These are phyloP conservation scores for Periphyllus acericola DNA, from an alignment of 2,888 invertebrate genomes.

Conservation along the genomic window DNA sequence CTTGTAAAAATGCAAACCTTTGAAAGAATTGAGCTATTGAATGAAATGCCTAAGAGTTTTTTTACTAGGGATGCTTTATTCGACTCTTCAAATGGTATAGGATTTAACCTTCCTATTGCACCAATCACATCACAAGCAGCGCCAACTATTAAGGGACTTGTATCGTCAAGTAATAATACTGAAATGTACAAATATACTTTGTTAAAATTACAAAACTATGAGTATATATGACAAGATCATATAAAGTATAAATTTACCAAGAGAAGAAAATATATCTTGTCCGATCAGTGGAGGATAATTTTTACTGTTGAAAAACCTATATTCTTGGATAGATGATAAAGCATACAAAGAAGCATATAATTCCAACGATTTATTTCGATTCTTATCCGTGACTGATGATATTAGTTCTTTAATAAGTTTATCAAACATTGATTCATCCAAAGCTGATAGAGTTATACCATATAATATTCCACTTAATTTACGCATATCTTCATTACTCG, in stretches of 20 bases:
- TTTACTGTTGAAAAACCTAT: slow-evolving; percentile 20
- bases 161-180: slow-evolving; percentile 76
- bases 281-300: neutral
- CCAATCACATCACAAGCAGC: slow-evolving; percentile 74
- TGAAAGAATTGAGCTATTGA: slow-evolving; percentile 44
- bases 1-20: neutral
- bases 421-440: slow-evolving; percentile 21
- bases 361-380: slow-evolving; percentile 49
- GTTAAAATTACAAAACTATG: neutral
- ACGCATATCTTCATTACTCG: slow-evolving; percentile 55
- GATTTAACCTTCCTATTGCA: slow-evolving; percentile 76
- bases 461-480: slow-evolving; percentile 51
- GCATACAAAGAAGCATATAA: slow-evolving; percentile 38
- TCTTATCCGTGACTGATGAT: slow-evolving; percentile 40
- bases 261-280: slow-evolving; percentile 30
- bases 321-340: slow-evolving; percentile 39
- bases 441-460: slow-evolving; percentile 38
- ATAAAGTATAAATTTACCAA: slow-evolving; percentile 2
- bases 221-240: neutral
- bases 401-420: slow-evolving; percentile 37
- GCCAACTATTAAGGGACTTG: slow-evolving; percentile 73
- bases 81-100: slow-evolving; percentile 74
- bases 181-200: slow-evolving; percentile 65
- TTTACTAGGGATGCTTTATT: slow-evolving; percentile 63
- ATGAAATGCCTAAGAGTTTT: slow-evolving; percentile 40